These are phyloP conservation scores for Rhinichthys klamathensis DNA, from an alignment of 2,113 vertebrate genomes.

Conservation along the genomic window DNA sequence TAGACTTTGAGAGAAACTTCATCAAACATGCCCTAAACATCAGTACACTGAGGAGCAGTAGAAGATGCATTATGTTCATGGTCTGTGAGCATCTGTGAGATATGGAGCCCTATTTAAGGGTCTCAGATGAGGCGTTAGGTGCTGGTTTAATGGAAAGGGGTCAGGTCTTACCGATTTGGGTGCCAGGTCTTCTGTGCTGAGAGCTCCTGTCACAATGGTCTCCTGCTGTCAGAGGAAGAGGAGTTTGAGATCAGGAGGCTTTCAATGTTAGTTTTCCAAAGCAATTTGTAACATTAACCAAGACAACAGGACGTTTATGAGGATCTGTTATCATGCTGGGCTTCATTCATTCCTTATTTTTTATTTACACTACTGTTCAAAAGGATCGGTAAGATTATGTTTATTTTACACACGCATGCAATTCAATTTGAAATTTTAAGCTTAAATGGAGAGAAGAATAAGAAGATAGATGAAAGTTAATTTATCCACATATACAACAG, in stretches of 20 bases:
- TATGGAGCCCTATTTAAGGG: not conserved
- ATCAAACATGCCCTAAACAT: not conserved
- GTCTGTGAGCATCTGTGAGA: not conserved
- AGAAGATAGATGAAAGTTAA: too few relatives aligned
- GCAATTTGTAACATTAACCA: not conserved
- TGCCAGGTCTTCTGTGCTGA: constrained; percentile 79
- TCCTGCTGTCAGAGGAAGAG: constrained; percentile 75
- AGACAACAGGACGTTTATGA: not conserved
- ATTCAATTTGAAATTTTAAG: too few relatives aligned
- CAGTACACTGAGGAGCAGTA: not conserved
- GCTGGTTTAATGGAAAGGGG: not conserved
- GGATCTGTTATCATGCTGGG: not conserved
- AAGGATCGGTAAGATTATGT: not conserved
- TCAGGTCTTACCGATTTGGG: constrained; percentile 81
- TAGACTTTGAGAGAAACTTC: not conserved
- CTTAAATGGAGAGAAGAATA: too few relatives aligned
- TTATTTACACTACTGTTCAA: not conserved
- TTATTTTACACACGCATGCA: too few relatives aligned
- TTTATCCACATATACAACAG: too few relatives aligned
- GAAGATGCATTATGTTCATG: not conserved
- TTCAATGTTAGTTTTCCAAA: not conserved
- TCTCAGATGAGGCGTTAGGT: not conserved
- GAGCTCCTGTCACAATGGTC: constrained; percentile 55
- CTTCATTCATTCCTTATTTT: not conserved
- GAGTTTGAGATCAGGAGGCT: not conserved